Evolutionary conservation across 2,113 vertebrate species (phyloP).

Genomic region (Protobothrops mucrosquamatus): DNA sequence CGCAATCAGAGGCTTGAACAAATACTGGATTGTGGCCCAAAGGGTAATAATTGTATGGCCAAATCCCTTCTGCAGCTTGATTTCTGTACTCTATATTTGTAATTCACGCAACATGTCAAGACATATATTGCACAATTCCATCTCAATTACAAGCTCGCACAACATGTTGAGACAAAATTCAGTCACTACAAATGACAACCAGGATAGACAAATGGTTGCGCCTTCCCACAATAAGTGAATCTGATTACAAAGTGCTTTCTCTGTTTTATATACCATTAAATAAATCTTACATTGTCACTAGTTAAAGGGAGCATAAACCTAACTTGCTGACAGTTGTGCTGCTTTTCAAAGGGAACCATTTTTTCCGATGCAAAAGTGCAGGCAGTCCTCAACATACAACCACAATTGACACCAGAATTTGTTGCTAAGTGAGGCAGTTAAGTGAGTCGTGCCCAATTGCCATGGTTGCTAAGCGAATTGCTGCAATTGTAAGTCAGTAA

Average conservation of each 20-base stretch:
- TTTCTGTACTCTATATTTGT: neutral
- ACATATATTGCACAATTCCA: neutral
- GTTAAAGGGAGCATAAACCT: neutral
- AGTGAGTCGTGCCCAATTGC: no score
- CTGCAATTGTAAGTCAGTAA: neutral
- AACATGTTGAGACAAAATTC: neutral
- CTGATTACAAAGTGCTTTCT: neutral
- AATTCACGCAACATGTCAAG: neutral
- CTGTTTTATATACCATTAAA: no score
- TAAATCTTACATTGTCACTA: neutral
- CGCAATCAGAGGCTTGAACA: neutral
- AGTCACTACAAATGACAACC: neutral
- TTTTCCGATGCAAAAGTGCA: no score
- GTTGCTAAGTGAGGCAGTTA: no score
- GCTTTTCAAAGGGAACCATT: neutral
- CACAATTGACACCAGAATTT: no score
- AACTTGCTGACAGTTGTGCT: neutral
- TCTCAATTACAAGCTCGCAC: neutral
- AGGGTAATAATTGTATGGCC: neutral
- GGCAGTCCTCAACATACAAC: no score
- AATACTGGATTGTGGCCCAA: neutral
- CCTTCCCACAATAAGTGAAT: neutral
- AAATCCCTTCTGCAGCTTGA: neutral
- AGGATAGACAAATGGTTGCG: neutral
- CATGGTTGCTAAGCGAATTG: no score